Evolutionary conservation across 2,797 vertebrate genomes (phyloP).

Genomic region (Babyrousa celebensis): DNA sequence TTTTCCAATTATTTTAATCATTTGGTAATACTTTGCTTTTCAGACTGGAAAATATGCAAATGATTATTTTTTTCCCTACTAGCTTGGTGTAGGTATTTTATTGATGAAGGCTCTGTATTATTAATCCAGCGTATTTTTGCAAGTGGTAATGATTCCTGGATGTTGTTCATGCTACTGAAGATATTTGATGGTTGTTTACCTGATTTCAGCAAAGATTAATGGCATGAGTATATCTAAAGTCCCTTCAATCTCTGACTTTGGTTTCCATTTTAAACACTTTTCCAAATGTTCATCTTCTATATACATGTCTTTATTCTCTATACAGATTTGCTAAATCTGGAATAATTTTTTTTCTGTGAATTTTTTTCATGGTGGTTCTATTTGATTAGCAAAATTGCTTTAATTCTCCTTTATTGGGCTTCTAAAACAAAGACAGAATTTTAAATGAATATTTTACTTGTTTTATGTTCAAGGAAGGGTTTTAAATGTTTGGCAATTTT

Average conservation of each 20-base stretch:
- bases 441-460: slow-evolving; percentile 58
- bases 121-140: slow-evolving; percentile 62
- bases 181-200: slow-evolving; percentile 62
- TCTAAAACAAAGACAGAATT: slow-evolving; percentile 59
- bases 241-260: slow-evolving; percentile 26
- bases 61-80: neutral
- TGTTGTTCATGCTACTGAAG: slow-evolving; percentile 62
- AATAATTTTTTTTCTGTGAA: slow-evolving; percentile 54
- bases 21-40: slow-evolving; percentile 62
- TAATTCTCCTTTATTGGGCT: slow-evolving; percentile 39
- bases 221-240: slow-evolving; percentile 25
- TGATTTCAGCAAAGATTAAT: slow-evolving; percentile 66
- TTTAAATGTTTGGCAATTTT: slow-evolving; percentile 72
- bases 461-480: slow-evolving; percentile 54
- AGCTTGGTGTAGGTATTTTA: slow-evolving; percentile 37
- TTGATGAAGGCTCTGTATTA: slow-evolving; percentile 31
- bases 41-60: slow-evolving; percentile 36
- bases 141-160: slow-evolving; percentile 64
- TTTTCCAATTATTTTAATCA: slow-evolving; percentile 7
- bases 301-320: neutral
- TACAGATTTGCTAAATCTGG: slow-evolving; percentile 40
- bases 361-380: neutral
- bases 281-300: slow-evolving; percentile 22
- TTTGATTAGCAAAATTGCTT: slow-evolving; percentile 64
- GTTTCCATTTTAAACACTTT: slow-evolving; percentile 66